Percentiles rank a stretch among this genome's conserved stretches.
Conservation (phyloP, 1,140 invertebrate species). For the Drosophila pseudoananassae region DNA sequence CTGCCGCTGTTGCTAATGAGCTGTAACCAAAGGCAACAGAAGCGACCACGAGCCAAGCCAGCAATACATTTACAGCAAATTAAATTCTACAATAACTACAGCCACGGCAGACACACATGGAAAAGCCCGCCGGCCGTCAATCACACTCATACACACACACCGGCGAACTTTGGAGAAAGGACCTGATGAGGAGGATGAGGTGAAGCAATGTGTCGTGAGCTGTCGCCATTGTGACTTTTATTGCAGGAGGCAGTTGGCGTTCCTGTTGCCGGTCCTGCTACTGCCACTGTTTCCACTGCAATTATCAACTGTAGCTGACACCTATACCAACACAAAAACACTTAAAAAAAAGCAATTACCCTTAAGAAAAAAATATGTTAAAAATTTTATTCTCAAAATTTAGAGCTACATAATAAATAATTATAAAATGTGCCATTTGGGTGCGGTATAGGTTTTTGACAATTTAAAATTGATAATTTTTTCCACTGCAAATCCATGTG, state of each 20-base stretch:
- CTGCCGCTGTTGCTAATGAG: slow-evolving; percentile 54
- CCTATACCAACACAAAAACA: slow-evolving; percentile 1
- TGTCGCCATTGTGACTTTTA: slow-evolving; percentile 52
- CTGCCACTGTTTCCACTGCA: slow-evolving; percentile 38
- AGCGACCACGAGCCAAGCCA: slow-evolving; percentile 42
- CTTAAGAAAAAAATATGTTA: not conserved
- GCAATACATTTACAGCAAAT: slow-evolving; percentile 61
- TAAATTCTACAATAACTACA: slow-evolving; percentile 60
- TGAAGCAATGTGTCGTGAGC: slow-evolving; percentile 44
- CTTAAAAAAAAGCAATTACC: not conserved
- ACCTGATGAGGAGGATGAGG: not conserved
- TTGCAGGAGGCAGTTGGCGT: slow-evolving; percentile 43
- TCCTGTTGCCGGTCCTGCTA: slow-evolving; percentile 4
- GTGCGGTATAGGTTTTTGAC: too few species aligned
- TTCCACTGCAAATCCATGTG: slow-evolving; percentile 1
- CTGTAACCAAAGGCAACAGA: slow-evolving; percentile 63
- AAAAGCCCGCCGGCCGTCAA: slow-evolving; percentile 38
- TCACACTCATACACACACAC: slow-evolving; percentile 16
- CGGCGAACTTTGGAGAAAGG: not conserved
- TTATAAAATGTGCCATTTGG: too few species aligned
- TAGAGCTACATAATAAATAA: too few species aligned
- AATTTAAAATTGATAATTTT: not conserved
- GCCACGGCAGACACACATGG: slow-evolving; percentile 6
- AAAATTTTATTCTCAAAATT: not conserved
- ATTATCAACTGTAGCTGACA: slow-evolving; percentile 52